phyloP scores from a whole-genome alignment of 2,797 vertebrate species.

The Mus caroli region DNA sequence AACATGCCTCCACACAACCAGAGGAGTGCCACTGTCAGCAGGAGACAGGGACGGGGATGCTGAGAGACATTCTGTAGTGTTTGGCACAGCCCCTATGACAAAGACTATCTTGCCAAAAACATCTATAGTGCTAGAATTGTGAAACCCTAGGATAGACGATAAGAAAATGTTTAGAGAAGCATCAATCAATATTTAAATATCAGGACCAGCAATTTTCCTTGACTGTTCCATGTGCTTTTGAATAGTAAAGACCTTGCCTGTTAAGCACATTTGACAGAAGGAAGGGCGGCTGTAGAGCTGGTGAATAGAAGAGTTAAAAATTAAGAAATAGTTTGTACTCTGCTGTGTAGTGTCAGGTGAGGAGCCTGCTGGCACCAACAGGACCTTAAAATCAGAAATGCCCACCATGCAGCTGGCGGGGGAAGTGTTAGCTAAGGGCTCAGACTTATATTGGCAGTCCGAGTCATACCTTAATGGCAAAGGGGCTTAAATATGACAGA shows the following conservation, averaged over 20 bases:
- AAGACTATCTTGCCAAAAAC: neutral
- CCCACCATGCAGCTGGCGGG: neutral
- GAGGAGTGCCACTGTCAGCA: neutral
- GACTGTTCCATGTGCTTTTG: neutral
- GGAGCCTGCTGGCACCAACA: neutral
- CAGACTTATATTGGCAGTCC: neutral
- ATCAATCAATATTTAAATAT: neutral
- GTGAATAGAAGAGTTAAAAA: constrained; percentile 36
- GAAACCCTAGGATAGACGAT: constrained; percentile 29
- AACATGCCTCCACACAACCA: neutral
- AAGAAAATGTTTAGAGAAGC: constrained; percentile 23
- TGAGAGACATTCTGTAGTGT: neutral
- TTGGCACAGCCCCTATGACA: neutral
- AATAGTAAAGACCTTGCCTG: neutral
- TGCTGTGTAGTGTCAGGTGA: neutral
- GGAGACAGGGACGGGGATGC: neutral
- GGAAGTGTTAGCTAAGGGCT: neutral
- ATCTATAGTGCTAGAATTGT: neutral
- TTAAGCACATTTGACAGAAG: neutral
- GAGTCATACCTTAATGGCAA: neutral
- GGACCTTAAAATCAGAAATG: neutral
- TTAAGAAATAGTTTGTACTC: neutral
- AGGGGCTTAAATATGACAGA: neutral
- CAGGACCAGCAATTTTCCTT: neutral
- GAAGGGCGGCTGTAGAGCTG: neutral